Evolutionary conservation across 2,113 vertebrate species (phyloP).

Genomic region (Gulo gulo): DNA sequence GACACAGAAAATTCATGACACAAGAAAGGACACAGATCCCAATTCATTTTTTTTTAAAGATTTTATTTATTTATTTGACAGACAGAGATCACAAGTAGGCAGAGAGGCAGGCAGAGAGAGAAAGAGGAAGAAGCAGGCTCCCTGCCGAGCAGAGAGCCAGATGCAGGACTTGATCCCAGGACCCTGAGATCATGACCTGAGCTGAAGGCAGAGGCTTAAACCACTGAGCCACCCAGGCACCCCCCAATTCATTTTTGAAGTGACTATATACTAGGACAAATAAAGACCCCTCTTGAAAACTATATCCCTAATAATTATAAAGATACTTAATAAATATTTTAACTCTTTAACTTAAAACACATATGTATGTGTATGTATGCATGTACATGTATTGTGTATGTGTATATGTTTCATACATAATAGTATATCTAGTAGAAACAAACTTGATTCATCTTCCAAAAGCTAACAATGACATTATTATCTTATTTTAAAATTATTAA

Average conservation of each 20-base stretch:
- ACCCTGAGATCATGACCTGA: no score
- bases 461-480: not conserved
- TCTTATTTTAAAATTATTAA: not conserved
- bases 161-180: no score
- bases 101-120: no score
- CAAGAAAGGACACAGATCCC: not conserved
- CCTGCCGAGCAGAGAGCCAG: no score
- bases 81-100: no score
- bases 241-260: not conserved
- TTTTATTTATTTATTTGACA: no score
- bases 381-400: not conserved
- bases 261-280: not conserved
- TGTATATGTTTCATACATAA: not conserved
- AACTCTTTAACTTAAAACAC: not conserved
- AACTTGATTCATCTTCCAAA: not conserved
- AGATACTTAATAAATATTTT: not conserved
- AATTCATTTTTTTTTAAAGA: not conserved
- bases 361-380: no score
- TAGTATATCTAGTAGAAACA: not conserved
- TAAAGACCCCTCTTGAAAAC: not conserved
- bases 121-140: no score
- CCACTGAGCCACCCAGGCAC: no score
- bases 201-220: no score
- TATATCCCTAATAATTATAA: not conserved
- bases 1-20: not conserved